Evolutionary conservation across 2,888 invertebrate species (phyloP), one percentile per base, ranked within the genome.

Genomic region (Platerodrilus igneus): DNA sequence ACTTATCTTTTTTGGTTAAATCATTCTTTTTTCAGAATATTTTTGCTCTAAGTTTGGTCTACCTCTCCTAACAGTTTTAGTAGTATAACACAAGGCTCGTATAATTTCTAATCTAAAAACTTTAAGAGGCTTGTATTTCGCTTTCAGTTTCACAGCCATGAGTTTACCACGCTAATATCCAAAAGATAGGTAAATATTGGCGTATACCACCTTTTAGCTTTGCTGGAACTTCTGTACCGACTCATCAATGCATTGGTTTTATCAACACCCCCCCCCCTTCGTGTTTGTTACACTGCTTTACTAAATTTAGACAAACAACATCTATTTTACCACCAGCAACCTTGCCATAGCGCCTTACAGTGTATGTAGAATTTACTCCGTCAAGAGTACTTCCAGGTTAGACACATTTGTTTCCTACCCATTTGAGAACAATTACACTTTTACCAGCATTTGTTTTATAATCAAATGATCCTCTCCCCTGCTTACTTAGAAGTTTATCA

Each of bases 201-300:
- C 22, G 22, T 16, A 10, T 37, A 37, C 22, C 37, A 31, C 11
- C 30, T 11, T 21, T 17, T 27, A 7, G 27, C 9, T 27, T 20
- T 27, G 15, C 33, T 15, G 11, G 37, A 31, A 17, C 10, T 17
- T 17, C 14, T 16, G 11, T 35, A 26, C 7, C 25, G 17, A 6
- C 26, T 23, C 3, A 37, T 7, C 7, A 37, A 16, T 6, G 9
- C 6, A 10, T 37, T 31, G 7, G 30, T 14, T 16, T 31, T 31
- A 18, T 31, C 25, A 2, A 23, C 29, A 9, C 23, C 36, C n/a
- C n/a, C n/a, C n/a, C n/a, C 8, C 22, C 23, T 23, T 10, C 17
- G 11, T 22, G 28, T 22, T 22, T 33, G n/a, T 31, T 31, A 22
- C 29, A 36, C n/a, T n/a, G n/a, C n/a, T n/a, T n/a, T n/a, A n/a